phyloP scores from a whole-genome alignment of 2,888 invertebrate species.

The Liposcelis brunnea region DNA sequence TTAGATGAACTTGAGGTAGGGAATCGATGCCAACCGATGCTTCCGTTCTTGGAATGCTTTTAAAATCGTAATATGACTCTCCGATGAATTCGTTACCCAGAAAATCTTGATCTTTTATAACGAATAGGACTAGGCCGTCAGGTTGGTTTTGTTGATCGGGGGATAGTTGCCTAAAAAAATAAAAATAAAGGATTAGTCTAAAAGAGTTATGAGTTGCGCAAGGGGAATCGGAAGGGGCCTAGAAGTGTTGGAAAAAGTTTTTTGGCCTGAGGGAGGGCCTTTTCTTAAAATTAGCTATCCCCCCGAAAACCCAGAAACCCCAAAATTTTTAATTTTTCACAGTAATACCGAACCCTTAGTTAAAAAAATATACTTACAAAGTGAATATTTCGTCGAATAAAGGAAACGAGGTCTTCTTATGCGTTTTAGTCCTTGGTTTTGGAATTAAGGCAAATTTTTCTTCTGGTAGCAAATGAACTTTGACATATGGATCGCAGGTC shows the following conservation, averaged over 20 bases:
- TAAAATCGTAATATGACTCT: conserved; percentile 76
- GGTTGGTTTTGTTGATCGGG: conserved; percentile 42
- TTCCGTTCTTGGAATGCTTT: conserved; percentile 47
- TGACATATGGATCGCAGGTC: conserved; percentile 83
- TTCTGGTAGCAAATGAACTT: conserved; percentile 68
- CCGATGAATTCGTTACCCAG: conserved; percentile 90
- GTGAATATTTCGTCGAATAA: conserved; percentile 87
- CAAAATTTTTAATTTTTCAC: no score
- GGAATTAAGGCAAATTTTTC: conserved; percentile 58
- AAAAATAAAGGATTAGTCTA: neutral
- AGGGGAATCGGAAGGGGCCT: no score
- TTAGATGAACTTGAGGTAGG: conserved; percentile 55
- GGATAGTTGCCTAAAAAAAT: conserved; percentile 41
- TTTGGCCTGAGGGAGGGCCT: no score
- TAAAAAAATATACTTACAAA: conserved; percentile 51
- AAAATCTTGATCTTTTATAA: conserved; percentile 92
- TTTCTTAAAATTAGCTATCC: no score
- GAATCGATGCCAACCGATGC: conserved; percentile 35
- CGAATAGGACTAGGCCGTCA: conserved; percentile 66
- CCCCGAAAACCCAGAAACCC: no score
- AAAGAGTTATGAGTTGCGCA: no score
- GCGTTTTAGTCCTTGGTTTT: conserved; percentile 75
- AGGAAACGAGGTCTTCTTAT: conserved; percentile 84
- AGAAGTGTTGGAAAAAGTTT: no score
- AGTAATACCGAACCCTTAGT: no score